These are phyloP conservation scores for Callipepla californica DNA, from an alignment of 2,113 vertebrate genomes.

Conservation along the genomic window DNA sequence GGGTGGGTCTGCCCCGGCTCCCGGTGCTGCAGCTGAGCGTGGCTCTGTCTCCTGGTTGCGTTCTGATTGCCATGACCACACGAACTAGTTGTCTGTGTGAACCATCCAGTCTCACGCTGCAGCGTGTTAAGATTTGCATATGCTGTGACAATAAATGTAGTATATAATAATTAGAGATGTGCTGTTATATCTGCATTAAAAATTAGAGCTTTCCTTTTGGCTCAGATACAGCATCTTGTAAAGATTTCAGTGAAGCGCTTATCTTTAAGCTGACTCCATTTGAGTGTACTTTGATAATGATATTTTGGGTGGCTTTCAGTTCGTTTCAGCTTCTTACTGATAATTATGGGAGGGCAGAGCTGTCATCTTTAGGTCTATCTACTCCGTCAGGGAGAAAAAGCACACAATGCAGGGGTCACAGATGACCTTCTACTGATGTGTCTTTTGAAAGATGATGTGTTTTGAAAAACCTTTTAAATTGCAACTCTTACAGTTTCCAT, in stretches of 20 bases:
- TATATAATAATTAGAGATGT: conserved; percentile 21
- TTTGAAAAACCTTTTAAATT: conserved; percentile 62
- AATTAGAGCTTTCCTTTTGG: not conserved
- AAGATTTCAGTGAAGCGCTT: not conserved
- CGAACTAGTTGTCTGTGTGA: not conserved
- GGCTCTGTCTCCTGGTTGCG: not conserved
- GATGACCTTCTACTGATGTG: conserved; percentile 51
- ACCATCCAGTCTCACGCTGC: not conserved
- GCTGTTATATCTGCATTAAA: conserved; percentile 44
- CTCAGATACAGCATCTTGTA: not conserved
- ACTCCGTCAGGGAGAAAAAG: not conserved
- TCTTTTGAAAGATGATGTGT: conserved; percentile 53
- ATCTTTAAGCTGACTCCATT: not conserved
- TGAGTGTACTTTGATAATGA: not conserved
- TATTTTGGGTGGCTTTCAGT: conserved; percentile 48
- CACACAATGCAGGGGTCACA: conserved; percentile 35
- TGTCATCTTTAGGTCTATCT: conserved; percentile 30
- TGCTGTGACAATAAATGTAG: not conserved
- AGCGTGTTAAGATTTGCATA: not conserved
- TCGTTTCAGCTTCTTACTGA: conserved; percentile 9
- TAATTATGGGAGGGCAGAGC: conserved; percentile 54
- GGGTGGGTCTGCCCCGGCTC: not conserved
- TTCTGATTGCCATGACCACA: not conserved
- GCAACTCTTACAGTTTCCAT: conserved; percentile 19
- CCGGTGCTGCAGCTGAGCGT: fast-evolving